Evolutionary conservation across 2,888 invertebrate species (phyloP).

Genomic region (Dynastes hyllus): DNA sequence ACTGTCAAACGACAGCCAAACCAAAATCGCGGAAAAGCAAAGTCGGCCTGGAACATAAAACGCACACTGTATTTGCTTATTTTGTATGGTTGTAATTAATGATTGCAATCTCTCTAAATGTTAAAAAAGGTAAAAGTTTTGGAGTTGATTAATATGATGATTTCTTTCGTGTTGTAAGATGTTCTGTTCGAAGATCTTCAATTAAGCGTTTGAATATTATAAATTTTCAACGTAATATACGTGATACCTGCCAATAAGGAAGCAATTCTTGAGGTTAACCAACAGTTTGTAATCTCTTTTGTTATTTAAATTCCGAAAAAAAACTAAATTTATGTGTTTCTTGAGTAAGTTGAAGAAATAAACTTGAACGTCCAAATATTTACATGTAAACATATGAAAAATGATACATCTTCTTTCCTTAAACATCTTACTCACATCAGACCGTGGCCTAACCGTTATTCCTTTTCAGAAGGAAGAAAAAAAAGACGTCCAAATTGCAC

Average conservation of each 20-base stretch:
- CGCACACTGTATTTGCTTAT: too few relatives aligned
- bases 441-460: slow-evolving; percentile 8
- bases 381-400: not conserved
- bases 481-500: slow-evolving; percentile 2
- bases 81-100: too few relatives aligned
- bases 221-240: too few relatives aligned
- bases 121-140: too few relatives aligned
- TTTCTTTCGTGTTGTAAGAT: not conserved
- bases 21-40: too few relatives aligned
- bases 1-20: too few relatives aligned
- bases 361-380: not conserved
- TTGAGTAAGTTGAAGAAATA: not conserved
- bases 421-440: not conserved
- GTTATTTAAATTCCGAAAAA: not conserved
- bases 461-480: not conserved
- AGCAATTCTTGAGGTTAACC: not conserved
- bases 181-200: too few relatives aligned
- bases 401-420: not conserved
- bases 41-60: too few relatives aligned
- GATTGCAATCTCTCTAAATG: too few relatives aligned
- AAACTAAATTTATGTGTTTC: not conserved
- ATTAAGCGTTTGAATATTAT: too few relatives aligned
- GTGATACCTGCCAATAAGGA: not conserved
- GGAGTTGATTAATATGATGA: too few relatives aligned
- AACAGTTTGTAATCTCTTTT: not conserved